Percentiles rank a stretch among this genome's conserved stretches.
Conservation (phyloP, 1,140 invertebrate genomes). For the Tetramorium parvispinum region DNA sequence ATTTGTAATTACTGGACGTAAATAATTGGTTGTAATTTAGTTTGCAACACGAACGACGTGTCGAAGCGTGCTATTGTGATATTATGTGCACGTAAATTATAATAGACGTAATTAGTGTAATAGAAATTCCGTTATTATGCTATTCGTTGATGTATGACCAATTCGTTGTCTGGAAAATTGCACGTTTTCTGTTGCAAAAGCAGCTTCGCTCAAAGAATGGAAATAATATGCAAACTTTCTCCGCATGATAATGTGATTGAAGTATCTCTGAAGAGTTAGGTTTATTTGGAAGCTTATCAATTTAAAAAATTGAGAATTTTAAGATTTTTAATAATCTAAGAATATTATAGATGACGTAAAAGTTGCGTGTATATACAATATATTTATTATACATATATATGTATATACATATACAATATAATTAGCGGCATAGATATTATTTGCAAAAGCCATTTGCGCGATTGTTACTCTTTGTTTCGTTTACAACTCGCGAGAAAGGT, state of each 20-base stretch:
- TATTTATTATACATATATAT: too few relatives aligned
- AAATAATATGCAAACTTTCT: background rate
- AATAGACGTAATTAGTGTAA: conserved; percentile 49
- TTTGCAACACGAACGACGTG: conserved; percentile 38
- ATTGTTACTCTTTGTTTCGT: background rate
- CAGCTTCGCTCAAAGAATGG: background rate
- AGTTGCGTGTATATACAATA: too few relatives aligned
- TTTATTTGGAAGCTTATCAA: background rate
- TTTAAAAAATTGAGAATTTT: background rate
- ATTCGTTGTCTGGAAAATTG: conserved; percentile 8
- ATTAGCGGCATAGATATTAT: background rate
- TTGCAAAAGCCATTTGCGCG: background rate
- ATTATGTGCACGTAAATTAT: conserved; percentile 44
- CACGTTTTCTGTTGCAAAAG: background rate
- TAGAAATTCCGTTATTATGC: conserved; percentile 48
- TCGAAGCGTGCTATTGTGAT: conserved; percentile 14
- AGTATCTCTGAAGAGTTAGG: background rate
- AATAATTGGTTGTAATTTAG: conserved; percentile 59
- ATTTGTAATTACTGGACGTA: conserved; percentile 36
- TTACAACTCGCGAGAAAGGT: background rate
- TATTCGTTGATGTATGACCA: conserved; percentile 24
- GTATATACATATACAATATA: too few relatives aligned
- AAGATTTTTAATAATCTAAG: background rate
- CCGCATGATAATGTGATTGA: background rate
- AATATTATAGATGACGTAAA: background rate